A percentile compares a stretch with the other conserved stretches of the same genome.
Evolutionary conservation across 2,888 invertebrate genomes (phyloP).

Genomic region (Troglohyphantes excavatus): DNA sequence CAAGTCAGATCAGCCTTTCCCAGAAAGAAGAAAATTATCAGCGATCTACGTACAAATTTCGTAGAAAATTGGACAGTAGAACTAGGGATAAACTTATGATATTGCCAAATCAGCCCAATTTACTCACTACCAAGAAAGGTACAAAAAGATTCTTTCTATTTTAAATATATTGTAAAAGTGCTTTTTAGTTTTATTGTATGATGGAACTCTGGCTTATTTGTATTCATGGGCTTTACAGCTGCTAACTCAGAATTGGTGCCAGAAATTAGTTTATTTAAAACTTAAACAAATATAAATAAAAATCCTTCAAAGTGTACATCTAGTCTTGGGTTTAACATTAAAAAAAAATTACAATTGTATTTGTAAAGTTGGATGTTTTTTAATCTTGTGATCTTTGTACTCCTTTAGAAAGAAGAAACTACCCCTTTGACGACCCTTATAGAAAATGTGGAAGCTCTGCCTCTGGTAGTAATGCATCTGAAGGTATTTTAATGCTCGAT

Average conservation of each 20-base stretch:
- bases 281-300: no score
- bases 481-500: constrained; percentile 44
- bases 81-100: constrained; percentile 62
- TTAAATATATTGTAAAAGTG: no score
- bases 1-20: constrained; percentile 56
- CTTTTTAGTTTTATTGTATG: no score
- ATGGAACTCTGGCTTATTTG: no score
- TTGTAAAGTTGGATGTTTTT: no score
- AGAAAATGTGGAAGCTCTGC: constrained; percentile 73
- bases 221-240: no score
- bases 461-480: constrained; percentile 76
- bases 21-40: constrained; percentile 75
- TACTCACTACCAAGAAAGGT: constrained; percentile 54
- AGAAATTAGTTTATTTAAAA: no score
- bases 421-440: constrained; percentile 64
- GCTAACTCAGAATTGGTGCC: no score
- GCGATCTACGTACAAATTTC: constrained; percentile 68
- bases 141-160: neutral
- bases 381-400: neutral
- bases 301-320: no score
- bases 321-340: no score
- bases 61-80: constrained; percentile 70
- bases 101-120: constrained; percentile 64
- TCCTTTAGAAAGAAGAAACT: constrained; percentile 59
- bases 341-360: no score